Evolutionary conservation across 2,797 vertebrate genomes (phyloP), one percentile per base, ranked within the genome.

Genomic region (Karalla daura): DNA sequence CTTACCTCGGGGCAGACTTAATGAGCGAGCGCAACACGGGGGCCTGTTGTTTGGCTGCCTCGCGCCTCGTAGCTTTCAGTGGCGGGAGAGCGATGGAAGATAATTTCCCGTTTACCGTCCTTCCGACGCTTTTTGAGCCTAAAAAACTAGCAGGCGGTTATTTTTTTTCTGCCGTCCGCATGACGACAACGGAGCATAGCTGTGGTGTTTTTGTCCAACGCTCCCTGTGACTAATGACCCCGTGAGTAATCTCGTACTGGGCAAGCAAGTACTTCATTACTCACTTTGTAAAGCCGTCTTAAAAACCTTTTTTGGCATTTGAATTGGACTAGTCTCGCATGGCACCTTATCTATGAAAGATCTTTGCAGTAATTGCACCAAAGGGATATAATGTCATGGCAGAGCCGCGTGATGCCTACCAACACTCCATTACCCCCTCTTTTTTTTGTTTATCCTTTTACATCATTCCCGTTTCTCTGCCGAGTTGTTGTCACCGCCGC

Each of bases 1-100:
- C 88, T 92, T 90, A 93, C 91, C 91, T 89, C 85, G 56, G 87
- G 92, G 90, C 89, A 85, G 90, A 92, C 88, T 90, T 92, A 94
- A 94, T 93, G 90, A 94, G 91, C 83, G 85, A 63, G 76, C 83
- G 82, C 90, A 91, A 91, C 89, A 79, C 71, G 49, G 17, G 39
- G 69, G 70, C 83, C 81, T 60, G 86, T 84, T 91, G 91, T 92
- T 30, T 92, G 90, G 89, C 81, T 41, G 46, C 59, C 36, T 70
- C 25, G 39, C 59, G 37, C 74, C 36, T 74, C 68, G 3, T 50
- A 27, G 59, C 54, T 70, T 46, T 69, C 65, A 59, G 67, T 45
- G 54, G 25, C 41, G 21, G 24, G 4, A 27, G 23, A 58, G 2
- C 11, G 30, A 43, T 23, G 52, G 58, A n/a, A 37, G 75, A 70